These are phyloP conservation scores for Nothoprocta pentlandii DNA, from an alignment of 2,113 vertebrate genomes.

Conservation along the genomic window DNA sequence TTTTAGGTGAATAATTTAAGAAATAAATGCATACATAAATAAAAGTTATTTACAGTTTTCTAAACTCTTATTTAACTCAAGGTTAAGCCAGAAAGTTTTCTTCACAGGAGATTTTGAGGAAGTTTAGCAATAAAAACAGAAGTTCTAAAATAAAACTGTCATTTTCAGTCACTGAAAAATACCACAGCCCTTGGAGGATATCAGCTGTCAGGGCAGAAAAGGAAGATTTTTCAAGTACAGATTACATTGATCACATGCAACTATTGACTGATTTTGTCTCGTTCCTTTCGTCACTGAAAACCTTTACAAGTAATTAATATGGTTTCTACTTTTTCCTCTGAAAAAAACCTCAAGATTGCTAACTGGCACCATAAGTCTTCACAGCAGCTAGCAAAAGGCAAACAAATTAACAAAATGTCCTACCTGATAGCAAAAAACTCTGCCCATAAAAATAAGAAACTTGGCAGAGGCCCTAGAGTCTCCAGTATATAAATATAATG, in stretches of 20 bases:
- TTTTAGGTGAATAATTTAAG: not conserved
- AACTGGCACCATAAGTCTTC: not conserved
- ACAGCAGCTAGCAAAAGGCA: not conserved
- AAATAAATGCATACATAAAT: not conserved
- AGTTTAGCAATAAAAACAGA: not conserved
- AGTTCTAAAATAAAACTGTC: not conserved
- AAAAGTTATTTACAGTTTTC: not conserved
- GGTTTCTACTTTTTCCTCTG: not conserved
- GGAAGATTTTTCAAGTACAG: not conserved
- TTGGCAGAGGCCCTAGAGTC: slow-evolving; percentile 86
- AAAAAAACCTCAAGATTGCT: not conserved
- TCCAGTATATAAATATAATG: slow-evolving; percentile 90
- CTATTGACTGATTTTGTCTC: not conserved
- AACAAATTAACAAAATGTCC: not conserved
- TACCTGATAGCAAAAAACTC: slow-evolving; percentile 89
- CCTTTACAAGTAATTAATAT: not conserved
- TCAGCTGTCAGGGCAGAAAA: not conserved
- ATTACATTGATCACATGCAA: not conserved
- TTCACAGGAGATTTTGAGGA: not conserved
- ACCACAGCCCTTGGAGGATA: not conserved
- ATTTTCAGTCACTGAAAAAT: slow-evolving; percentile 9
- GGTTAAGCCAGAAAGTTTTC: not conserved
- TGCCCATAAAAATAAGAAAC: slow-evolving; percentile 88
- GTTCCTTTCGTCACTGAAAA: not conserved
- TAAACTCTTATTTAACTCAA: not conserved